Conservation (phyloP, 2,888 invertebrate genomes). For the Caenorhabditis sp. region DNA sequence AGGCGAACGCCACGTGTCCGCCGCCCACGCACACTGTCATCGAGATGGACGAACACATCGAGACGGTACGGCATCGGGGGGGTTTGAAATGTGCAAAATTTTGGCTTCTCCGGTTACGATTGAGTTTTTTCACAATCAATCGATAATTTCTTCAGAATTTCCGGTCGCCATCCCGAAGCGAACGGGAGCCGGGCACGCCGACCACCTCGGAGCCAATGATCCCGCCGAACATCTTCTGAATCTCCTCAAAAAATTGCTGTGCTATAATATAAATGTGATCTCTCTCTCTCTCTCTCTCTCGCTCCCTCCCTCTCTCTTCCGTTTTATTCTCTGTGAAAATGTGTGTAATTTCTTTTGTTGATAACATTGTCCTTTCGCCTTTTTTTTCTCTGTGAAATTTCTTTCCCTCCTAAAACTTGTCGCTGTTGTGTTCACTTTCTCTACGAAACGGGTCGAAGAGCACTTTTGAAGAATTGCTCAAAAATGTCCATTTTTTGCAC, state of each 20-base stretch:
- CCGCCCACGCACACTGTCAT: conserved; percentile 41
- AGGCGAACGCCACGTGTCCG: conserved; percentile 32
- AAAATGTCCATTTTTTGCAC: neutral
- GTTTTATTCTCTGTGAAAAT: conserved; percentile 30
- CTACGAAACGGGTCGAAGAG: neutral
- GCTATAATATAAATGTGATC: conserved; percentile 49
- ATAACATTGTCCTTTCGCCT: too few relatives aligned
- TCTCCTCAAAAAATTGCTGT: conserved; percentile 9
- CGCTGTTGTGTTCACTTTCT: neutral
- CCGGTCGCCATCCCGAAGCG: conserved; percentile 40
- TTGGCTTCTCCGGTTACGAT: too few relatives aligned
- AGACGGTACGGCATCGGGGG: conserved; percentile 8
- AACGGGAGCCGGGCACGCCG: conserved; percentile 32
- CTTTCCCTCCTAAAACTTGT: neutral
- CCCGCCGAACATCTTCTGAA: conserved; percentile 7
- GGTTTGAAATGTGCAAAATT: too few relatives aligned
- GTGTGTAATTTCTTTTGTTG: conserved; percentile 34
- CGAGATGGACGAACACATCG: conserved; percentile 35
- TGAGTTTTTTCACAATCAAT: too few relatives aligned
- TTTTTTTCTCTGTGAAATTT: too few relatives aligned
- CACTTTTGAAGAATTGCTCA: neutral
- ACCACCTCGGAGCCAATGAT: conserved; percentile 46
- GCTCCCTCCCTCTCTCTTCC: neutral
- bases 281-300: conserved; percentile 14
- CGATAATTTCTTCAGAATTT: conserved; percentile 38